Percentiles rank a stretch among this genome's conserved stretches.
These are phyloP conservation scores for Drosophila subsilvestris DNA, from an alignment of 2,888 invertebrate species.

Conservation along the genomic window DNA sequence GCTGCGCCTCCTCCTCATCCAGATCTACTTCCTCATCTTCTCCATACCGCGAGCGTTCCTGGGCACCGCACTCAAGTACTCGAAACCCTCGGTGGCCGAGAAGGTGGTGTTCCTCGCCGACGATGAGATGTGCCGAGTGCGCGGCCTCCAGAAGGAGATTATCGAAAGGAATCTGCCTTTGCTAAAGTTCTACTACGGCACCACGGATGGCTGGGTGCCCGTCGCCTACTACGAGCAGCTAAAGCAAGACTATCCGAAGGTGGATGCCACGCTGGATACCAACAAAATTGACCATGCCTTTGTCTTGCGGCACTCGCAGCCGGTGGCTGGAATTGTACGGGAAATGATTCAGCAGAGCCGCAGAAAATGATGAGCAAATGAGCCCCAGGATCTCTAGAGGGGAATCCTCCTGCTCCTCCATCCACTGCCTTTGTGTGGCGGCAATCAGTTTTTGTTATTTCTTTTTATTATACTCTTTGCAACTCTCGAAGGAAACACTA, in stretches of 20 bases:
- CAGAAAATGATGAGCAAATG: conserved; percentile 2
- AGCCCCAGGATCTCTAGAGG: neutral
- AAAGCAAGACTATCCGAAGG: conserved; percentile 86
- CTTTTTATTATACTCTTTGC: conserved; percentile 25
- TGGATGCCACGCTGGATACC: conserved; percentile 87
- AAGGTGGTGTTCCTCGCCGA: conserved; percentile 89
- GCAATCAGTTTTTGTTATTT: conserved; percentile 20
- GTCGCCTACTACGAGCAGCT: conserved; percentile 88
- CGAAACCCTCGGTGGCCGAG: conserved; percentile 86
- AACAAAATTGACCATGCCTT: conserved; percentile 90
- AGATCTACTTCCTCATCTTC: conserved; percentile 85
- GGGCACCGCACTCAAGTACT: conserved; percentile 85
- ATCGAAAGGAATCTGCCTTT: conserved; percentile 86
- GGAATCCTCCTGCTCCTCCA: neutral
- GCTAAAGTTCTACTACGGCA: conserved; percentile 92
- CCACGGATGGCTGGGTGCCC: conserved; percentile 93
- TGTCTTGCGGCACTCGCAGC: conserved; percentile 88
- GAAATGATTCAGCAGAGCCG: conserved; percentile 81
- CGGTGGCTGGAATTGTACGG: conserved; percentile 85
- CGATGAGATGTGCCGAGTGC: conserved; percentile 92
- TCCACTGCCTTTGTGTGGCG: conserved; percentile 8
- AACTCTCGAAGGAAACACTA: conserved; percentile 34
- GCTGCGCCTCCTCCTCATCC: conserved; percentile 85
- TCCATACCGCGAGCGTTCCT: conserved; percentile 85
- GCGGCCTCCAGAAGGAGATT: conserved; percentile 87